Evolutionary conservation across 2,113 vertebrate species (phyloP), one percentile per base, ranked within the genome.

Genomic region (Cyphotilapia sp.): DNA sequence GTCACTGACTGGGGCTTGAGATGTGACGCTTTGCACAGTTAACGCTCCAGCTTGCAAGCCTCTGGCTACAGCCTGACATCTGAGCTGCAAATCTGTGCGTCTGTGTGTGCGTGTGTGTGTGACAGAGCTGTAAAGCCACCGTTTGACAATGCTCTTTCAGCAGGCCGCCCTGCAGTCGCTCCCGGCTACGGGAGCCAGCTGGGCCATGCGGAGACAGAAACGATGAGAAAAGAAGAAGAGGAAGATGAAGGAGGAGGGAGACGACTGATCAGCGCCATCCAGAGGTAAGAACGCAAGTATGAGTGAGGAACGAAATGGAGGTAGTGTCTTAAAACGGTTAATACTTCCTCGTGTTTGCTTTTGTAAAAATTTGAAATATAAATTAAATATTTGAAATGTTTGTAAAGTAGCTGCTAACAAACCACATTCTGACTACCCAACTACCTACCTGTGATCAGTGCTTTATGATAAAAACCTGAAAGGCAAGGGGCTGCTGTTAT

Each of bases 71-170:
- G 94, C 92, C 89, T 61, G 94, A 94, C 95, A 94, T 94, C 95
- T 95, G 94, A 95, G 95, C 94, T 89, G 94, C 89, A 94, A 94
- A 94, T 94, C 92, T 95, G 92, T 90, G 94, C 85, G 83, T 91
- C 85, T 93, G 87, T 81, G 78, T 82, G 84, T 74, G 80, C 81
- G 86, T 83, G 91, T 71, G 57, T 53, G 86, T 84, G 88, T 54
- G 93, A 92, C 85, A 71, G 95, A 94, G 96, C 93, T 93, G 94
- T 94, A 95, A 96, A 96, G 96, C 95, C 96, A 96, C 93, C 91
- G 91, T 93, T 94, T 95, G 95, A 96, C 96, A 96, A 95, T 94
- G 93, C 94, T 95, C 95, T 94, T 95, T 95, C 96, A 96, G 96
- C 95, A 95, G 95, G 95, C 95, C 89, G 94, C 91, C 86, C 94